A percentile compares a stretch with the other conserved stretches of the same genome.
Evolutionary conservation across 2,797 vertebrate genomes (phyloP).

Genomic region (Lagorchestes hirsutus): DNA sequence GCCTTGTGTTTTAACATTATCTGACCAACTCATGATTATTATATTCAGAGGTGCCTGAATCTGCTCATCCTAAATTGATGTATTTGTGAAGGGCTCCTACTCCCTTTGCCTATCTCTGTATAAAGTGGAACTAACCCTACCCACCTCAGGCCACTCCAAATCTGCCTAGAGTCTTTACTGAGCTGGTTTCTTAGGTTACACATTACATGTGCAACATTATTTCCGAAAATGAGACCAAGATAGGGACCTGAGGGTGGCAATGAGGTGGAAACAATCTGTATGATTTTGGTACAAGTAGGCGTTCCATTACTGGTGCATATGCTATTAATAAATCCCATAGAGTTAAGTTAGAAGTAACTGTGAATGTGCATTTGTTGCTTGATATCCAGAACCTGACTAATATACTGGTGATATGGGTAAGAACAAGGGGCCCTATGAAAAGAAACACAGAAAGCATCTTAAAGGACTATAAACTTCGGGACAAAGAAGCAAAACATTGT

Average conservation of each 20-base stretch:
- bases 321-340: background rate
- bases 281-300: background rate
- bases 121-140: background rate
- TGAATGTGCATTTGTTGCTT: background rate
- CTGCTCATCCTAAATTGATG: background rate
- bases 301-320: background rate
- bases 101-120: background rate
- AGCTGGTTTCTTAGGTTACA: background rate
- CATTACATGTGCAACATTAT: background rate
- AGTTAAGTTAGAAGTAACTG: background rate
- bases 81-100: background rate
- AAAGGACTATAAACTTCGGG: background rate
- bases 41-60: background rate
- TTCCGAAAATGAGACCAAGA: background rate
- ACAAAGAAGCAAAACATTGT: background rate
- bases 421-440: background rate
- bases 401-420: background rate
- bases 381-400: background rate
- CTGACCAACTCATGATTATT: background rate
- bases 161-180: background rate
- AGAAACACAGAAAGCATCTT: background rate
- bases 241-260: background rate
- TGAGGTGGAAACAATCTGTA: background rate
- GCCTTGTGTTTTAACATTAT: background rate
- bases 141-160: background rate